Evolutionary conservation across 2,113 vertebrate genomes (phyloP), one percentile per base, ranked within the genome.

Genomic region (Ophiodon elongatus): DNA sequence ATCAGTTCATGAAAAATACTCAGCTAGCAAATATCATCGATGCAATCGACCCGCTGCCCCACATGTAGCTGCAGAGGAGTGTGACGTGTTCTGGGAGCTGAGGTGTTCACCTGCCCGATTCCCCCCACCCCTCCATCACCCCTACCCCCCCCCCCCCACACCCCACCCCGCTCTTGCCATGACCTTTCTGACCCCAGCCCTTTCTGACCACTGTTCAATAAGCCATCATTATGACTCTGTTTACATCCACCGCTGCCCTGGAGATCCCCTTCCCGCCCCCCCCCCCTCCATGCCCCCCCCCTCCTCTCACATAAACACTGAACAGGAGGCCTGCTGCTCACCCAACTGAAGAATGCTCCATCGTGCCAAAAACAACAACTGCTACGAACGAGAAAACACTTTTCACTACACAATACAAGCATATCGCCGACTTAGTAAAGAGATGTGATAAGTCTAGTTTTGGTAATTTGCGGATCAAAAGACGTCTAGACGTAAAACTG

Each of bases 1-100:
- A 93, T 91, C 81, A 85, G 85, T 82, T 82, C n/a, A 57, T 72
- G 73, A 77, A 83, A n/a, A 88, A 85, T 77, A 3, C n/a, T 90
- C 52, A 29, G 43, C 73, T 79, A 72, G 77, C 45, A 76, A 0
- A 84, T 66, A 82, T 87, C 80, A 62, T 73, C 9, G 5, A 47
- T 33, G 65, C 63, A 19, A 88, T 89, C 70, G 70, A 90, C 91
- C 88, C 2, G 75, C 73, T 84, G 70, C 70, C 73, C 78, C 45
- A 76, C 39, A 73, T 89, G 83, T 84, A 72, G 73, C 85, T 35
- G 14, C 75, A 15, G 59, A 67, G 25, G 60, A 77, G n/a, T 27
- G 64, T 35, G 71, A 73, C 69, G 27, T 41, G 39, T 71, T 33
- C 0, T 0, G 14, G 66, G 21, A 59, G 73, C 14, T 19, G 31